Evolutionary conservation across 2,888 invertebrate genomes (phyloP), one percentile per base, ranked within the genome.

Genomic region (Epinotia nisella): DNA sequence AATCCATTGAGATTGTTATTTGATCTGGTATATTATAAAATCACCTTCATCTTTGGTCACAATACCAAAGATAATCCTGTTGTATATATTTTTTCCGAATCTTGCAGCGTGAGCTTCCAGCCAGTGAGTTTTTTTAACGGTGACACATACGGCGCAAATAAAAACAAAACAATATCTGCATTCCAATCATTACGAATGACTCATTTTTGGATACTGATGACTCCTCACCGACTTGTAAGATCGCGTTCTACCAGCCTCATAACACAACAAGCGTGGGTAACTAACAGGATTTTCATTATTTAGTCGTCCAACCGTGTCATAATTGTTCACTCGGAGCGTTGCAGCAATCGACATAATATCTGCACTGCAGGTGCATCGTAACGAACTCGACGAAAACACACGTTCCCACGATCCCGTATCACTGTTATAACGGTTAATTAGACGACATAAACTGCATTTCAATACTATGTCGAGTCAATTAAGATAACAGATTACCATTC

Each of bases 1-100:
- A 93, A 82, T 93, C 93, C 80, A 92, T 90, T 76, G 90, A 92
- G 78, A 88, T 89, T 91, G 92, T 92, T 92, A 92, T 92, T 82
- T 78, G 29, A 55, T 35, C 69, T 39, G 56, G 58, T 59, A 59
- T 59, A 71, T 70, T 39, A 74, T 67, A 61, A 73, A 24, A 24
- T 15, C 41, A 24, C 41, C 15, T n/a, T 73, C 72, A 73, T 73
- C 61, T 61, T 59, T 15, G 19, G 5, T 13, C 7, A 39, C 56
- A 29, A 55, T 15, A 56, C 35, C 39, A 58, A 24, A 24, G n/a
- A 24, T 29, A 58, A 35, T 62, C 39, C 35, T 11, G 35, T 39
- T 21, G 39, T 10, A 39, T 51, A 10, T 9, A 5, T 19, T 56
- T 35, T 51, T 66, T 39, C 19, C 7, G n/a, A n/a, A n/a, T 39